Evolutionary conservation across 2,797 vertebrate species (phyloP), one percentile per base, ranked within the genome.

Genomic region (Pangasius larnaudii): DNA sequence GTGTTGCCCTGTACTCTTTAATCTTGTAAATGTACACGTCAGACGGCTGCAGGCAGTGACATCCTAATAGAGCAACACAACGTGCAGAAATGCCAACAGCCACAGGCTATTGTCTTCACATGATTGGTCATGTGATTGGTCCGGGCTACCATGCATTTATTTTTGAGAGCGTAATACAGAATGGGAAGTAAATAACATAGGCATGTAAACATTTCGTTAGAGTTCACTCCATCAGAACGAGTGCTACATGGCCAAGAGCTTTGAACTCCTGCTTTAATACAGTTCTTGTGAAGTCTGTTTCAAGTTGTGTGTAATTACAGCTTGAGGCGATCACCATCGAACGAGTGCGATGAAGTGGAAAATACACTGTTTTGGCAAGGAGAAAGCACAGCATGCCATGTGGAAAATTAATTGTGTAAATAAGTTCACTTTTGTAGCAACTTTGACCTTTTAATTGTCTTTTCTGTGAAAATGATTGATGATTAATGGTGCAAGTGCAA

Each of bases 271-370:
- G 6, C 85, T 87, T 39, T 59, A 93, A 87, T 90, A 90, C 88
- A 85, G 92, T 94, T 93, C 92, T 93, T 91, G 93, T 91, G 92
- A 94, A 94, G 93, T 90, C 91, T 90, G 83, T 93, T 94, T 92
- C 91, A 93, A 93, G 93, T 93, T 92, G 92, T 90, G 92, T 59
- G 91, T 95, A 95, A 95, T 95, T 94, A 93, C 92, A 92, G 94
- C 94, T 93, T 58, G 51, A 85, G 92, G 94, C 93, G 59, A 89
- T 89, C 91, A 90, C 90, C 91, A 93, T 90, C 88, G 93, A 87
- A 92, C 85, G 91, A 92, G 90, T 89, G 88, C 88, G 88, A 93
- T 91, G 89, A 91, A 90, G 87, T 79, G 65, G 87, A 92, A 89
- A 90, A 86, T 77, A 39, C 89, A 90, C 90, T 88, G 88, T 90